A percentile compares a stretch with the other conserved stretches of the same genome.
Evolutionary conservation across 2,113 vertebrate genomes (phyloP).

Genomic region (Sinocyclocheilus maitianheensis): DNA sequence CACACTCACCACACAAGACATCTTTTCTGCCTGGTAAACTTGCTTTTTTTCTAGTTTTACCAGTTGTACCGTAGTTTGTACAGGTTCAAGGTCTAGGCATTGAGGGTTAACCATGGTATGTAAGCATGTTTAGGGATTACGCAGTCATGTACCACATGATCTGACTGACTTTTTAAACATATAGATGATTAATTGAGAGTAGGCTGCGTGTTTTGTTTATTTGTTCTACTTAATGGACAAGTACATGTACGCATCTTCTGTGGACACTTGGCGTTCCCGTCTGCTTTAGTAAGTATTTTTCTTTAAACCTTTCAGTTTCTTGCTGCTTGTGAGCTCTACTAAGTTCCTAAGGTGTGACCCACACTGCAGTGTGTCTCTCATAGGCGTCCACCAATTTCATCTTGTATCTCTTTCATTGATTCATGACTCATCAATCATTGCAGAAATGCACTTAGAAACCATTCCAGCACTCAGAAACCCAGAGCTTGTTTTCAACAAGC

Average conservation of each 20-base stretch:
- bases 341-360: no score
- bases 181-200: not conserved
- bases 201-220: not conserved
- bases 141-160: not conserved
- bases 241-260: constrained; percentile 54
- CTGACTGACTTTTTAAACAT: not conserved
- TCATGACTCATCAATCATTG: no score
- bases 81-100: no score
- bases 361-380: no score
- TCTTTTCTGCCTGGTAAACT: not conserved
- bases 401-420: no score
- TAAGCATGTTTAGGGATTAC: no score
- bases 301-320: not conserved
- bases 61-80: not conserved
- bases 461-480: no score
- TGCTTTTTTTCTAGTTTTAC: constrained; percentile 1
- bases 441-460: no score
- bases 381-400: no score
- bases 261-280: constrained; percentile 62
- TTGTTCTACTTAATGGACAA: constrained; percentile 51
- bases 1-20: no score
- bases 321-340: not conserved
- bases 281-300: constrained; percentile 64
- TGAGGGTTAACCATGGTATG: no score
- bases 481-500: no score